Conservation (phyloP, 2,797 vertebrate genomes). For the Lerista edwardsae region DNA sequence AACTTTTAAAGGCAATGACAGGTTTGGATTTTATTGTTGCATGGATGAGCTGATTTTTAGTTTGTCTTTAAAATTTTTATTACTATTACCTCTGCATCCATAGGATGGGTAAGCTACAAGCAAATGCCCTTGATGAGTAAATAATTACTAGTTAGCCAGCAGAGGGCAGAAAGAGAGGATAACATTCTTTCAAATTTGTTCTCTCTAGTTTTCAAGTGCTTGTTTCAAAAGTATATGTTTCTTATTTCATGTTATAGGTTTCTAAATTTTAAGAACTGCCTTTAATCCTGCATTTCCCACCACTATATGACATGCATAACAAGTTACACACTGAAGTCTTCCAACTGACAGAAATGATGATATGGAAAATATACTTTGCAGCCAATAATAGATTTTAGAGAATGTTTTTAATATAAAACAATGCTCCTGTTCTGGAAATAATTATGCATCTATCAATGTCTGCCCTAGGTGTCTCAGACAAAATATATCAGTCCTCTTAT, state of each 20-base stretch:
- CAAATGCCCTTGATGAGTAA: background rate
- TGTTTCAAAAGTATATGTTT: background rate
- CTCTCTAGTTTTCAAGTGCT: background rate
- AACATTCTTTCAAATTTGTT: background rate
- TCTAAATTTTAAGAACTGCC: background rate
- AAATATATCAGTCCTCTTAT: background rate
- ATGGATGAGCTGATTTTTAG: background rate
- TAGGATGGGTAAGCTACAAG: background rate
- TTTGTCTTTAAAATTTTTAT: background rate
- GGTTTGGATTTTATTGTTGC: too few relatives aligned
- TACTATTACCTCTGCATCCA: background rate
- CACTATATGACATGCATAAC: background rate
- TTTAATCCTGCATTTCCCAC: conserved; percentile 5
- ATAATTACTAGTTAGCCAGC: background rate
- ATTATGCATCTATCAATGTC: conserved; percentile 31
- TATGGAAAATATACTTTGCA: conserved; percentile 54
- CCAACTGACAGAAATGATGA: conserved; percentile 21
- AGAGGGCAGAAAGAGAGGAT: background rate
- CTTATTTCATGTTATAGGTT: background rate
- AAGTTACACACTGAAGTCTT: conserved; percentile 10
- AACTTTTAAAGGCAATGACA: too few relatives aligned
- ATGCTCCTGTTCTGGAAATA: conserved; percentile 63
- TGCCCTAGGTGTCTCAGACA: conserved; percentile 14
- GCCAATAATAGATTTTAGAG: conserved; percentile 56
- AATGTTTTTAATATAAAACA: conserved; percentile 71